Evolutionary conservation across 2,113 vertebrate genomes (phyloP), one percentile per base, ranked within the genome.

Genomic region (Bujurquina vittata): DNA sequence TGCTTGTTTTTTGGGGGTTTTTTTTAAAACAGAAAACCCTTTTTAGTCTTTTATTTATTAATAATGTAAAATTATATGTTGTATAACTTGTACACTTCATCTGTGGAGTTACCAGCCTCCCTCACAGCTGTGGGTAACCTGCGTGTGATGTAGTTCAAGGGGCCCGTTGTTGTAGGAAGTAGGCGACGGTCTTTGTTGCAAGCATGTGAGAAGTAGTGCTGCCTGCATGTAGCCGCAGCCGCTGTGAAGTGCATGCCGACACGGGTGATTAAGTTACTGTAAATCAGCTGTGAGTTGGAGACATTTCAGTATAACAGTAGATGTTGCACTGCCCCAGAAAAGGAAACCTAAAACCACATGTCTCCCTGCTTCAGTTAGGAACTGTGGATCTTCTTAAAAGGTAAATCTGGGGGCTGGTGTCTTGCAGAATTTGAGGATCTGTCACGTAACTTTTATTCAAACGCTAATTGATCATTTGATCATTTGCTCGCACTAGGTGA

Each of bases 1-100:
- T 15, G n/a, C n/a, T n/a, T n/a, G n/a, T n/a, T n/a, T n/a, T n/a
- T n/a, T n/a, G n/a, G n/a, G n/a, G n/a, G n/a, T n/a, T n/a, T n/a
- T 7, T 62, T 15, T 8, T 1, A 12, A 43, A 43, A 23, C 12
- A 63, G 10, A 65, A 23, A 23, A 26, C 23, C 14, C n/a, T n/a
- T 65, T 65, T 12, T 26, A 65, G n/a, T 65, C 43, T 7, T 65
- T 63, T 63, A 15, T 40, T 46, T 46, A 46, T 22, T 46, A 67
- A 7, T 29, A 18, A 20, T 69, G 23, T 0, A 49, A 18, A 67
- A 9, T 11, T 0, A 26, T 46, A 5, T 67, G 40, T 43, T 67
- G 40, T 43, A 69, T 69, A 69, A 52, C 65, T 52, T 52, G n/a
- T 14, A 17, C 0, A 43, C 65, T 69, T 17, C 65, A 52, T 49